A percentile compares a stretch with the other conserved stretches of the same genome.
Conservation (phyloP, 2,797 vertebrate genomes). For the Acanthiza pusilla region DNA sequence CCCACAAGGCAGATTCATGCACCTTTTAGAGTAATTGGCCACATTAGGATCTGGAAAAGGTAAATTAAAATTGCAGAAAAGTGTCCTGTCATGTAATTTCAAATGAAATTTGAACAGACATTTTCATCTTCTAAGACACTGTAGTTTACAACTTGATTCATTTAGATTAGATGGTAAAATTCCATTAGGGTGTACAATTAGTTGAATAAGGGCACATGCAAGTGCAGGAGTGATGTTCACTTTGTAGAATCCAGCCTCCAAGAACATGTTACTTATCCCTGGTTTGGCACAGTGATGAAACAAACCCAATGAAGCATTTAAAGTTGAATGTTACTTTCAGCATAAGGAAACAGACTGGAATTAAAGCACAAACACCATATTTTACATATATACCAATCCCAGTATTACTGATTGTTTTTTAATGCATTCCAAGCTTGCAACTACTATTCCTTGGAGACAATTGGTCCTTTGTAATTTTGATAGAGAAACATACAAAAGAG, state of each 20-base stretch:
- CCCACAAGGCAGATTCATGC: not conserved
- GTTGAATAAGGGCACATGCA: not conserved
- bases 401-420: not conserved
- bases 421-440: conserved; percentile 12
- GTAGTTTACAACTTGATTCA: not conserved
- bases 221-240: not conserved
- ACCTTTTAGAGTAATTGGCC: not conserved
- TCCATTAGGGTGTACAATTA: not conserved
- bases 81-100: not conserved
- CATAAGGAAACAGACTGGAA: not conserved
- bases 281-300: not conserved
- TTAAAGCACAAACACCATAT: not conserved
- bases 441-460: conserved; percentile 14
- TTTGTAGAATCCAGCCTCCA: not conserved
- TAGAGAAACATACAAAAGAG: not conserved
- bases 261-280: not conserved
- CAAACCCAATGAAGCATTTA: not conserved
- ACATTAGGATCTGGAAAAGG: not conserved
- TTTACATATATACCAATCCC: not conserved
- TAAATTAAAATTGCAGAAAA: not conserved
- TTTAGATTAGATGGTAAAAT: not conserved
- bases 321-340: not conserved
- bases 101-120: not conserved
- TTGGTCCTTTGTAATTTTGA: conserved; percentile 31
- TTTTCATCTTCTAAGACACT: not conserved